A percentile compares a stretch with the other conserved stretches of the same genome.
Conservation (phyloP, 2,113 vertebrate genomes). For the Ondatra zibethicus region DNA sequence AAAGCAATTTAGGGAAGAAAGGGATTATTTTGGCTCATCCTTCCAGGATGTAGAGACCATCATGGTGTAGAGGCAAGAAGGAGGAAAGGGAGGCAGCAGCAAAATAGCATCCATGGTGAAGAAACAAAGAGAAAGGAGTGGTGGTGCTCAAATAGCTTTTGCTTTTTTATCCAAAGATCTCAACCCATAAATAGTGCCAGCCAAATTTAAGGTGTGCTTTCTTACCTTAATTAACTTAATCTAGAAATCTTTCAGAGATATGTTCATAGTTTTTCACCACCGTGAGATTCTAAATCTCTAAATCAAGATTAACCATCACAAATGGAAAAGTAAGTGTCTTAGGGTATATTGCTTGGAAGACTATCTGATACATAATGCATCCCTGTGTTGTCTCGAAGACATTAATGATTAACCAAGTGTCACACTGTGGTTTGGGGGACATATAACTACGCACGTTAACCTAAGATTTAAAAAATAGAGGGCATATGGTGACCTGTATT, state of each 20-base stretch:
- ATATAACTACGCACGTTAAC: not conserved
- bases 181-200: not conserved
- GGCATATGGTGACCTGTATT: not conserved
- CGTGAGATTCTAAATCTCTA: not conserved
- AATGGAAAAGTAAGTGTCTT: conserved; percentile 38
- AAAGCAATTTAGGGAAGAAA: not conserved
- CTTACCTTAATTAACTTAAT: not conserved
- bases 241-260: not conserved
- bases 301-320: not conserved
- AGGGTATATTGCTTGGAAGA: not conserved
- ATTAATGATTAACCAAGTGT: not conserved
- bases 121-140: not conserved
- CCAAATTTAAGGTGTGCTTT: not conserved
- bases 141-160: not conserved
- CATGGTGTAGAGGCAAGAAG: not conserved
- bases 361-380: not conserved
- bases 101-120: not conserved
- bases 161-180: not conserved
- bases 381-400: not conserved
- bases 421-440: not conserved
- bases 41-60: not conserved
- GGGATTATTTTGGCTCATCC: not conserved
- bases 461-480: not conserved
- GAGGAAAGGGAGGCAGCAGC: not conserved
- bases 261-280: not conserved